Base-by-base conservation (phyloP, 1,140 invertebrate genomes). In the Pogonomyrmex barbatus region DNA sequence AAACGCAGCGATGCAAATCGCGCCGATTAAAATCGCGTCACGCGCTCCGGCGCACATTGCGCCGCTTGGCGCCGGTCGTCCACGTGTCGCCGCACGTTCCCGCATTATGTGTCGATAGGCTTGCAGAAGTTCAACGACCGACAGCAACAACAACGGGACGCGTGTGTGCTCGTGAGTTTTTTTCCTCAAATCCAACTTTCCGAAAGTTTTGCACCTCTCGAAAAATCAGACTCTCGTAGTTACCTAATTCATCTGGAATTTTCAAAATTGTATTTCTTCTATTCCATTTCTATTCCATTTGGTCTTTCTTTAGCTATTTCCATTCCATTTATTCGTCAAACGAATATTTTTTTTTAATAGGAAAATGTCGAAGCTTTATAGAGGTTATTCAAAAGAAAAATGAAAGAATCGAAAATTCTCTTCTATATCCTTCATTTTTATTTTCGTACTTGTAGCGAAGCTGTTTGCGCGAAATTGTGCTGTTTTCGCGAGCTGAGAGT, bases 1-100 rank as follows among this genome's bases (percentile, higher is more conserved):
- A 91, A 91, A 88, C 88, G 87, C 89, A 82, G 77, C 83, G 90
- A 91, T 91, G 91, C 88, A 89, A 89, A 91, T 91, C 85, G 89
- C 63, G 65, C 76, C 86, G 81, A 90, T 91, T 91, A 91, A 91
- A 91, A 91, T 87, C 88, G 86, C 89, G 89, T 91, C 90, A 90
- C 89, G 90, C 58, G 56, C 30, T 89, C 87, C 76, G 67, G 62
- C 45, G 76, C 14, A 33, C 50, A 36, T 71, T 56, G 33, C 36
- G 47, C 10, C 33, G 60, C 33, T n/a, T 2, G 12, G 33, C 47
- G 60, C 17, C 36, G 62, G 6, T 42, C 63, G 63, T 45, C 77
- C 77, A 81, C 63, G 77, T 81, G 62, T 62, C 62, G 62, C 24
- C 62, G 36, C 60, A 79, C 77, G 65, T 70, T 45, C 52, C 30